These are phyloP conservation scores for Rotaria socialis DNA, from an alignment of 2,888 invertebrate genomes.

Conservation along the genomic window DNA sequence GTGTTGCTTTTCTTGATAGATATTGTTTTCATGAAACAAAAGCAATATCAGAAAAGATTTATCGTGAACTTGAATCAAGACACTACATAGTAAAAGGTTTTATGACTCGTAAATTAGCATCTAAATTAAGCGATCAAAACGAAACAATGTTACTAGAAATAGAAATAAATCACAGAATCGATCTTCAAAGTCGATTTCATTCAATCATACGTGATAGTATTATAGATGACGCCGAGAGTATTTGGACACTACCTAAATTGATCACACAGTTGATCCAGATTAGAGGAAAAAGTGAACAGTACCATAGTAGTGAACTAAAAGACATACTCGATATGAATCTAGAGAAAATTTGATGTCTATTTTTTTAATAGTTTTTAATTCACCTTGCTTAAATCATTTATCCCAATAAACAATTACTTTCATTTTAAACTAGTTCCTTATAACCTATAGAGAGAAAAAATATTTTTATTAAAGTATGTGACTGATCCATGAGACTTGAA, in stretches of 20 bases:
- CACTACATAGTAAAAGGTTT: background rate
- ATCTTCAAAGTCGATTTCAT: background rate
- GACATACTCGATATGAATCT: background rate
- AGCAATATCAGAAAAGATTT: background rate
- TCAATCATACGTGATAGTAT: background rate
- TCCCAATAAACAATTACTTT: too few relatives aligned
- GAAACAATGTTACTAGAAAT: background rate
- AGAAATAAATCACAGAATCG: background rate
- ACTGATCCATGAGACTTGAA: too few relatives aligned
- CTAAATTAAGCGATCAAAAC: background rate
- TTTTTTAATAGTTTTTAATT: too few relatives aligned
- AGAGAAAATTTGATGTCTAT: too few relatives aligned
- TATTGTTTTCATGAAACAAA: background rate
- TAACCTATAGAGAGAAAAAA: too few relatives aligned
- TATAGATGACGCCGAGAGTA: background rate
- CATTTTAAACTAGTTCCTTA: too few relatives aligned
- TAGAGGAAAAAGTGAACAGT: constrained; percentile 13
- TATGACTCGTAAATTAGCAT: background rate
- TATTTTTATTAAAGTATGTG: too few relatives aligned
- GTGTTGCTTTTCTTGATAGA: background rate
- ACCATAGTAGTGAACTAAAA: background rate
- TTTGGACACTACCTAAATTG: background rate
- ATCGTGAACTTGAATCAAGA: background rate
- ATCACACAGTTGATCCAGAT: background rate
- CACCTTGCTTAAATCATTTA: too few relatives aligned